Percentiles rank a stretch among this genome's conserved stretches.
These are phyloP conservation scores for Hydropotes inermis DNA, from an alignment of 2,113 vertebrate species.

Conservation along the genomic window DNA sequence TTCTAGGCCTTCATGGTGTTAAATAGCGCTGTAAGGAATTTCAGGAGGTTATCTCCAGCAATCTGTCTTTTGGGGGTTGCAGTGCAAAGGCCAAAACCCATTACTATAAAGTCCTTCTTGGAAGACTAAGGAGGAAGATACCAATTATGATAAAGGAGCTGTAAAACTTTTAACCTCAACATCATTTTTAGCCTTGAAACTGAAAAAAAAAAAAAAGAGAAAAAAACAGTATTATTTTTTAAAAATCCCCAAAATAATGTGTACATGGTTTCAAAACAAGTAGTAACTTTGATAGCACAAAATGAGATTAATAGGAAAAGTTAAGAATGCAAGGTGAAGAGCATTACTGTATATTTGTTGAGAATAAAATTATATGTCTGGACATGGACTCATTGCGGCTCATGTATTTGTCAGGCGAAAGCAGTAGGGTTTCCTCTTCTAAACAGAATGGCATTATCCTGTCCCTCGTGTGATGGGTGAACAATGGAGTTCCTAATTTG, in stretches of 20 bases:
- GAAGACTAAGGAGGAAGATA: conserved; percentile 49
- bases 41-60: conserved; percentile 60
- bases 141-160: conserved; percentile 65
- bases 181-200: conserved; percentile 40
- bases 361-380: neutral
- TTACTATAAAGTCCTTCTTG: conserved; percentile 55
- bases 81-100: conserved; percentile 41
- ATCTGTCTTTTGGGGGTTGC: conserved; percentile 69
- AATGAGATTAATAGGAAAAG: neutral
- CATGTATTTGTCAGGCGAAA: neutral
- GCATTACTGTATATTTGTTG: neutral
- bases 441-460: neutral
- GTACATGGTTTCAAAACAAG: neutral
- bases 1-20: conserved; percentile 55
- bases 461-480: neutral
- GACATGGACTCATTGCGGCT: neutral
- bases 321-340: neutral
- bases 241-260: neutral
- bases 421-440: neutral
- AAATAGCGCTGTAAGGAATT: conserved; percentile 54
- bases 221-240: neutral
- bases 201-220: neutral
- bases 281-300: neutral
- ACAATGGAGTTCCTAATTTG: neutral
- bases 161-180: conserved; percentile 64